Percentiles rank a stretch among this genome's conserved stretches.
Evolutionary conservation across 2,797 vertebrate genomes (phyloP).

Genomic region (Orestias chungarensis): DNA sequence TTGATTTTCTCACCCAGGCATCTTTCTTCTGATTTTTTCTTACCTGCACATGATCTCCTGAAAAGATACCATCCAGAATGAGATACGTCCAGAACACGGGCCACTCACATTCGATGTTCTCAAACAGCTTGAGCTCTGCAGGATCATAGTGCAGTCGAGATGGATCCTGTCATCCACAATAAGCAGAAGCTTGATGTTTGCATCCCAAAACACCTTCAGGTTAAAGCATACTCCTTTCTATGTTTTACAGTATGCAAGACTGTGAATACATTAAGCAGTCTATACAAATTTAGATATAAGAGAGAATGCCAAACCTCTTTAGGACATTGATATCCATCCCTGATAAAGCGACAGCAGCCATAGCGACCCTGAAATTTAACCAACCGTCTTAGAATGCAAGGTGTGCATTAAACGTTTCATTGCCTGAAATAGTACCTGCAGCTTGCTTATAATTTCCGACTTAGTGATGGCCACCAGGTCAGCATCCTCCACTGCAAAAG

Average conservation of each 20-base stretch:
- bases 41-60: slow-evolving; percentile 90
- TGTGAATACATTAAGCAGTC: neutral
- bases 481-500: slow-evolving; percentile 94
- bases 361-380: slow-evolving; percentile 88
- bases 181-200: neutral
- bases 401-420: neutral
- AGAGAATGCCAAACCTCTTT: slow-evolving; percentile 86
- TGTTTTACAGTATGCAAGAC: neutral
- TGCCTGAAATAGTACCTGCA: slow-evolving; percentile 83
- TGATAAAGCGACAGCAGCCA: slow-evolving; percentile 96
- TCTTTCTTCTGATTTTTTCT: too few species aligned
- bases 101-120: slow-evolving; percentile 99
- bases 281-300: neutral
- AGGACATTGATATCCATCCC: slow-evolving; percentile 96
- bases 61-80: slow-evolving; percentile 93
- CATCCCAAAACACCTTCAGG: neutral
- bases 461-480: slow-evolving; percentile 93
- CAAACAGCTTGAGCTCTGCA: slow-evolving; percentile 96
- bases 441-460: slow-evolving; percentile 93
- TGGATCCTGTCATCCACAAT: slow-evolving; percentile 85
- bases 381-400: neutral
- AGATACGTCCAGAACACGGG: slow-evolving; percentile 98
- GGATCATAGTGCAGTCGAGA: slow-evolving; percentile 95
- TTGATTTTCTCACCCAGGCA: too few species aligned
- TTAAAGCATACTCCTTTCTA: neutral